Percentiles rank a stretch among this genome's conserved stretches.
Evolutionary conservation across 2,797 vertebrate genomes (phyloP).

Genomic region (Natrix natrix): DNA sequence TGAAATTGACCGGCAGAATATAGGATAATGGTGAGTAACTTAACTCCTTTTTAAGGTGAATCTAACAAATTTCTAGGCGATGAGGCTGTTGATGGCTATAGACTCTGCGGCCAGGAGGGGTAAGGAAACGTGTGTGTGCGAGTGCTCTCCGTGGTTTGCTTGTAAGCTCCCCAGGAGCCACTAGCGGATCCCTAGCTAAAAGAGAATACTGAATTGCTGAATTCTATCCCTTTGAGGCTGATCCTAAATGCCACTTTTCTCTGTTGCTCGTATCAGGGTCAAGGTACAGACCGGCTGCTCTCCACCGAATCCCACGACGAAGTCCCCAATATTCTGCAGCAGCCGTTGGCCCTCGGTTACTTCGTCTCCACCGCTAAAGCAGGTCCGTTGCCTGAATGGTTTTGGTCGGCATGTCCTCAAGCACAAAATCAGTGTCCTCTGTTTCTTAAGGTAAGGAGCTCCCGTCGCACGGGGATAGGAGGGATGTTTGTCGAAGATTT

Average conservation of each 20-base stretch:
- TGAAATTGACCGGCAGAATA: too few species aligned
- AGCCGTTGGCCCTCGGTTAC: constrained; percentile 95
- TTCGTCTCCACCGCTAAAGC: constrained; percentile 98
- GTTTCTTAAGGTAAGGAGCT: constrained; percentile 90
- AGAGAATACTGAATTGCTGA: background rate
- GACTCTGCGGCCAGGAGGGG: background rate
- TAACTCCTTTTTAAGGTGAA: background rate
- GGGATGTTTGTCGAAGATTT: too few species aligned
- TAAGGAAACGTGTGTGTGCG: background rate
- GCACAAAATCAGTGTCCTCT: constrained; percentile 98
- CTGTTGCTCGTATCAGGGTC: constrained; percentile 76
- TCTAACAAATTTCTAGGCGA: background rate
- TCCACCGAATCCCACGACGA: constrained; percentile 93
- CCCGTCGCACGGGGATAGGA: background rate
- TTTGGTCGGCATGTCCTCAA: constrained; percentile 98
- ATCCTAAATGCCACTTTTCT: accelerated
- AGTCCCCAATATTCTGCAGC: constrained; percentile 95
- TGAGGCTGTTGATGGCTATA: background rate
- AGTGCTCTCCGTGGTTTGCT: background rate
- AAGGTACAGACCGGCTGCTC: constrained; percentile 89
- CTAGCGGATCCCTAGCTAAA: background rate
- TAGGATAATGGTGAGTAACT: background rate
- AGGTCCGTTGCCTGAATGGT: constrained; percentile 96
- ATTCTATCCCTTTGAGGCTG: background rate
- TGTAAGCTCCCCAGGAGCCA: background rate